Conservation (phyloP, 2,888 invertebrate genomes). For the Piscicola geometra region DNA sequence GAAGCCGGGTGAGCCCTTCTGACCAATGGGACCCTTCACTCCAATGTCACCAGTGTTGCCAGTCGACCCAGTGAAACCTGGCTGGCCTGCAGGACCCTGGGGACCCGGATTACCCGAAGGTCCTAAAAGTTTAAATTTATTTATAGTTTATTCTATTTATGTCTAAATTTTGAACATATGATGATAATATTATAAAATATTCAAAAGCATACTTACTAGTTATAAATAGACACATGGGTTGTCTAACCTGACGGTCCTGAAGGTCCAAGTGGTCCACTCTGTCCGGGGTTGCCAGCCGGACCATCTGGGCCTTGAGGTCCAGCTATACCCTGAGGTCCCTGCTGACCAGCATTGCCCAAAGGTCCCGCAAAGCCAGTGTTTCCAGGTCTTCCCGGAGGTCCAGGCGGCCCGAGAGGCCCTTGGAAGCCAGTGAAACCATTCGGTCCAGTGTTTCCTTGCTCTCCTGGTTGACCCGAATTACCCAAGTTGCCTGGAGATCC, state of each 20-base stretch:
- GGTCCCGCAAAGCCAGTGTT: constrained; percentile 33
- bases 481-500: constrained; percentile 32
- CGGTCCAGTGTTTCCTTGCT: constrained; percentile 33
- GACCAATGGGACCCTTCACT: constrained; percentile 29
- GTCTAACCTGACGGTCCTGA: constrained; percentile 11
- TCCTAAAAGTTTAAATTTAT: constrained; percentile 34
- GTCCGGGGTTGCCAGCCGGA: constrained; percentile 30
- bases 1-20: constrained; percentile 36
- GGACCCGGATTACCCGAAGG: constrained; percentile 39
- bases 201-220: not conserved
- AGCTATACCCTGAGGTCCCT: constrained; percentile 26
- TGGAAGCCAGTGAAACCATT: constrained; percentile 27
- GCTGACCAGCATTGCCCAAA: constrained; percentile 9
- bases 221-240: not conserved
- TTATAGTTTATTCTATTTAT: not conserved
- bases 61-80: constrained; percentile 37
- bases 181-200: not conserved
- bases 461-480: constrained; percentile 37
- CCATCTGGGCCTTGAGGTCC: constrained; percentile 36
- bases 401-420: constrained; percentile 32
- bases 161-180: not conserved
- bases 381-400: constrained; percentile 36
- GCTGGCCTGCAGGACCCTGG: constrained; percentile 30
- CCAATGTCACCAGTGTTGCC: constrained; percentile 31
- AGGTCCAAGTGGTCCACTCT: not conserved